phyloP scores from a whole-genome alignment of 2,113 vertebrate species.

The Indri indri region DNA sequence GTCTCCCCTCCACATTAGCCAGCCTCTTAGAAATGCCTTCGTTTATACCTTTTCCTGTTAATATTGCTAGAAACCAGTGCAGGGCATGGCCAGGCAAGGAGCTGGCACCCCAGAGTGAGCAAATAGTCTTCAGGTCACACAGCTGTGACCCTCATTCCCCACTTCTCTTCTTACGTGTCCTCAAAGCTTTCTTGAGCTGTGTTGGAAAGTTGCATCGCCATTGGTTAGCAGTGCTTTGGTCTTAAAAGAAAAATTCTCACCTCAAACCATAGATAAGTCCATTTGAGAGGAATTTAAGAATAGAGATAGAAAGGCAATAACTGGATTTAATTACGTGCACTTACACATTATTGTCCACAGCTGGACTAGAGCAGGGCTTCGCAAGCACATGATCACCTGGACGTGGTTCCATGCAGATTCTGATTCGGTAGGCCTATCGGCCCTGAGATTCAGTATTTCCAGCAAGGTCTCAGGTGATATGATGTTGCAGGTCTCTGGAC shows the following conservation, averaged over 20 bases:
- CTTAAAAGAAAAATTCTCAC: neutral
- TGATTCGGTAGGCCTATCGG: neutral
- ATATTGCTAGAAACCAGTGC: neutral
- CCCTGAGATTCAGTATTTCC: neutral
- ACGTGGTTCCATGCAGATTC: neutral
- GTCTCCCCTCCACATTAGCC: neutral
- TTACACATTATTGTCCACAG: neutral
- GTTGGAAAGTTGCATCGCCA: neutral
- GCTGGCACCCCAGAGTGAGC: neutral
- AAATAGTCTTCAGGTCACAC: neutral
- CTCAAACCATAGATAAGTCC: neutral
- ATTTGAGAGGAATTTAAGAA: neutral
- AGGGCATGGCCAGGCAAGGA: neutral
- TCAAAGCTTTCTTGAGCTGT: neutral
- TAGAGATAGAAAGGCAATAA: neutral
- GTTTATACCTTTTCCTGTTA: neutral
- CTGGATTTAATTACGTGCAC: neutral
- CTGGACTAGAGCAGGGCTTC: neutral
- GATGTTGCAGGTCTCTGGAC: neutral
- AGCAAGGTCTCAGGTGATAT: neutral
- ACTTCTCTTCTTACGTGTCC: neutral
- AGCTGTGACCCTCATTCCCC: slow-evolving; percentile 7
- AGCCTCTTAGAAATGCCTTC: slow-evolving; percentile 23
- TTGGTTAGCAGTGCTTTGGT: neutral
- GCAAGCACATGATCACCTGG: rapidly evolving